A percentile compares a stretch with the other conserved stretches of the same genome.
Evolutionary conservation across 2,888 invertebrate genomes (phyloP).

Genomic region (Epistrophe eligans): DNA sequence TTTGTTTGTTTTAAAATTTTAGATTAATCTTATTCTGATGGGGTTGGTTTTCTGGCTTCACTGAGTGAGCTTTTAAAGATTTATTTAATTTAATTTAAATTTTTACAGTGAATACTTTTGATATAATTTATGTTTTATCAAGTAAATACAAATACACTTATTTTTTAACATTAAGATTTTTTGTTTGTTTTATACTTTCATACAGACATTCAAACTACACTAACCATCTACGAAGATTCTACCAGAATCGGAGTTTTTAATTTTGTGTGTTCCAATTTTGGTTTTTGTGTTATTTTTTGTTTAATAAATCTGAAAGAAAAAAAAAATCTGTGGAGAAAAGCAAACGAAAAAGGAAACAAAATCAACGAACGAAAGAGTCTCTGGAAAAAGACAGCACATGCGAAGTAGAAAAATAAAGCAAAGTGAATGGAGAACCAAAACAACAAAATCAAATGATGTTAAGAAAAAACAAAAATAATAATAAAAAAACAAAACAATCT

Average conservation of each 20-base stretch:
- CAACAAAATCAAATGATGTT: constrained; percentile 21
- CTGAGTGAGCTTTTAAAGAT: constrained; percentile 42
- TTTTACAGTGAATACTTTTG: constrained; percentile 81
- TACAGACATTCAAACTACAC: constrained; percentile 73
- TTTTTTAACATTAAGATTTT: constrained; percentile 73
- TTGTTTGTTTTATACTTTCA: constrained; percentile 65
- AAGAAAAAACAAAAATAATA: constrained; percentile 14
- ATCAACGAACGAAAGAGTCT: constrained; percentile 4
- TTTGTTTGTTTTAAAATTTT: constrained; percentile 33
- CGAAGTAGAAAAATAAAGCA: constrained; percentile 44
- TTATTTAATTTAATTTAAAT: constrained; percentile 56
- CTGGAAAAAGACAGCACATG: constrained; percentile 28
- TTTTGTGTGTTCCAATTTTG: constrained; percentile 47
- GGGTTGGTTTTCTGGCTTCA: constrained; percentile 46
- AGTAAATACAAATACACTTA: constrained; percentile 76
- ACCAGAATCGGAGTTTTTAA: constrained; percentile 64
- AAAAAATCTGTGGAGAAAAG: constrained; percentile 34
- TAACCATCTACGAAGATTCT: constrained; percentile 62
- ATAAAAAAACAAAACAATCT: constrained; percentile 45
- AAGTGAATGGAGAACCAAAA: constrained; percentile 35
- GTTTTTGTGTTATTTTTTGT: constrained; percentile 2
- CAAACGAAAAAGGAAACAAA: constrained; percentile 9
- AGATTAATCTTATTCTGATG: constrained; percentile 60
- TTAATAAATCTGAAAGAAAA: constrained; percentile 39
- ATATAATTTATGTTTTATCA: constrained; percentile 75